A percentile compares a stretch with the other conserved stretches of the same genome.
phyloP scores from a whole-genome alignment of 2,113 vertebrate species.

The Rafetus swinhoei region DNA sequence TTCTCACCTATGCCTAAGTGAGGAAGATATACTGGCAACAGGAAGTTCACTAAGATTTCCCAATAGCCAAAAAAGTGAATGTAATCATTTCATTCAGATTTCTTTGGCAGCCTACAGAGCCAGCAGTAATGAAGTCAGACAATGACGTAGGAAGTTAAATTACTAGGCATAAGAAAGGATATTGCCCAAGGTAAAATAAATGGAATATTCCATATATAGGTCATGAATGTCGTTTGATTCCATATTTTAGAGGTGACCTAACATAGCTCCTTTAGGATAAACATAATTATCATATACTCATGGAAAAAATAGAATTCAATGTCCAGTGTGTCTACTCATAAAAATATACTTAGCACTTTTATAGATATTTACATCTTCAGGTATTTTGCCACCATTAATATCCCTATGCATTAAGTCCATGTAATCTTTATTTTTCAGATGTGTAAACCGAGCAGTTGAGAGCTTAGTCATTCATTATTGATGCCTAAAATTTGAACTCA shows the following conservation, averaged over 20 bases:
- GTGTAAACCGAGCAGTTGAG: not conserved
- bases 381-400: not conserved
- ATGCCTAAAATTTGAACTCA: not conserved
- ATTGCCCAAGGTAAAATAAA: not conserved
- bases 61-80: slow-evolving; percentile 19
- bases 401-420: not conserved
- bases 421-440: not conserved
- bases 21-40: slow-evolving; percentile 28
- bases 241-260: not conserved
- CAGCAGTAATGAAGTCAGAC: slow-evolving; percentile 15
- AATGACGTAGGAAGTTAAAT: slow-evolving; percentile 8
- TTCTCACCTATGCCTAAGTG: not conserved
- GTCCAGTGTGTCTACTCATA: not conserved
- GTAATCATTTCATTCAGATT: slow-evolving; percentile 10
- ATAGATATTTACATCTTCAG: not conserved
- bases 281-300: not conserved
- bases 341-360: not conserved
- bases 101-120: not conserved
- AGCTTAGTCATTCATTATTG: not conserved
- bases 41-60: slow-evolving; percentile 26
- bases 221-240: not conserved
- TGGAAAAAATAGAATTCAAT: not conserved
- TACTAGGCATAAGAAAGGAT: not conserved
- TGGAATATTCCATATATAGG: not conserved
- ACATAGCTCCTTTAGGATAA: not conserved